Evolutionary conservation across 2,113 vertebrate genomes (phyloP).

Genomic region (Oxyruncus cristatus): DNA sequence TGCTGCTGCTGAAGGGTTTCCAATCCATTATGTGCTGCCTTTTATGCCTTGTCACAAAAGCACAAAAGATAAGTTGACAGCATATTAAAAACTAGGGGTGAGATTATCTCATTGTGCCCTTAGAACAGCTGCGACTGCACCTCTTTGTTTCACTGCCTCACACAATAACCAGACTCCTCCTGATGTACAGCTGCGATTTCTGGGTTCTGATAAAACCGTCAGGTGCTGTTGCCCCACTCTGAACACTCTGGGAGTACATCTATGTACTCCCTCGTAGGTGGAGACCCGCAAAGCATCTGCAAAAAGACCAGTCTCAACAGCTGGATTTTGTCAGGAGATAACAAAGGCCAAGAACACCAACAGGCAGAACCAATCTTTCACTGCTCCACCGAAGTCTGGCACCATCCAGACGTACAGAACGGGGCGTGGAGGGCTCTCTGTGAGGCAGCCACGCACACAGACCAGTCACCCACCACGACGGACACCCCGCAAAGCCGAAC

Average conservation of each 20-base stretch:
- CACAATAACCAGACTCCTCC: not conserved
- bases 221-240: accelerated
- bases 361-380: accelerated
- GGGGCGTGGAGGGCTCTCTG: not conserved
- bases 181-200: too few species aligned
- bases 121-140: not conserved
- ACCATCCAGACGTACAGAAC: not conserved
- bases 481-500: not conserved
- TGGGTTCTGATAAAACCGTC: not conserved
- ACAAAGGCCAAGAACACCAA: too few species aligned
- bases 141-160: not conserved
- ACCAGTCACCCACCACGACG: not conserved
- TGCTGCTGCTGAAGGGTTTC: not conserved
- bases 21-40: not conserved
- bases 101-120: not conserved
- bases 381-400: accelerated
- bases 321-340: accelerated
- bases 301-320: accelerated
- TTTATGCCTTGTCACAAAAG: not conserved
- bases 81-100: not conserved
- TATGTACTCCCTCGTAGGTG: accelerated
- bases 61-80: not conserved
- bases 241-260: accelerated
- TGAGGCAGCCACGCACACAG: accelerated
- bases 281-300: not conserved